Base-by-base conservation (phyloP, 2,113 vertebrate species). In the Ochotona princeps region DNA sequence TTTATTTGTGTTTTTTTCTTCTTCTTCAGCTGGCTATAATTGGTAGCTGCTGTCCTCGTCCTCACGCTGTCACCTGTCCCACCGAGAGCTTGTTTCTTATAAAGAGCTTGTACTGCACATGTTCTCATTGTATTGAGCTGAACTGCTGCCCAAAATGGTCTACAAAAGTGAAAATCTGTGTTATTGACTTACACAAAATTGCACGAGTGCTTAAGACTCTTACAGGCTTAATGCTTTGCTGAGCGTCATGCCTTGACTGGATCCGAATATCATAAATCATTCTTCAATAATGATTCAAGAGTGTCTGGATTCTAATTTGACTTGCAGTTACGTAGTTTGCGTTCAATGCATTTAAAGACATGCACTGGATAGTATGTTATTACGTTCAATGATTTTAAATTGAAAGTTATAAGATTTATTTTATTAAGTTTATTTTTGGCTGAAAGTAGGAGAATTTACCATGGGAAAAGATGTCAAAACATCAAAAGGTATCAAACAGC, bases 1-100 rank as follows among this genome's bases (percentile, higher is more conserved):
- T 84, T 72, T 76, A 66, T 90, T 90, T 83, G 35, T n/a, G n/a
- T n/a, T n/a, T n/a, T n/a, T 61, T 86, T 70, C 67, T 65, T 65
- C 35, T 91, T 69, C 82, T 67, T 81, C 79, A 51, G 28, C 54
- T 82, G 38, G 10, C 28, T 38, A 8, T 83, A 75, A 87, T 67
- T 78, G 74, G 47, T 23, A 74, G 23, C 70, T 87, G 38, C 65
- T 35, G 2, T 17, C 44, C n/a, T 32, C 11, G 26, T 72, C 51
- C 6, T 49, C 25, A 60, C 49, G 49, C 28, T 67, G 28, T 80
- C n/a, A 35, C 67, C 67, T 84, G 61, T 32, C 65, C 61, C 47
- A 54, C 14, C 10, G n/a, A 65, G 51, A 23, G 18, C 35, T 38
- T 20, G 47, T 12, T 44, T 51, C 67, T 26, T 57, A 3, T 11